A percentile compares a stretch with the other conserved stretches of the same genome.
phyloP scores from a whole-genome alignment of 2,113 vertebrate species.

The Dromaius novaehollandiae region DNA sequence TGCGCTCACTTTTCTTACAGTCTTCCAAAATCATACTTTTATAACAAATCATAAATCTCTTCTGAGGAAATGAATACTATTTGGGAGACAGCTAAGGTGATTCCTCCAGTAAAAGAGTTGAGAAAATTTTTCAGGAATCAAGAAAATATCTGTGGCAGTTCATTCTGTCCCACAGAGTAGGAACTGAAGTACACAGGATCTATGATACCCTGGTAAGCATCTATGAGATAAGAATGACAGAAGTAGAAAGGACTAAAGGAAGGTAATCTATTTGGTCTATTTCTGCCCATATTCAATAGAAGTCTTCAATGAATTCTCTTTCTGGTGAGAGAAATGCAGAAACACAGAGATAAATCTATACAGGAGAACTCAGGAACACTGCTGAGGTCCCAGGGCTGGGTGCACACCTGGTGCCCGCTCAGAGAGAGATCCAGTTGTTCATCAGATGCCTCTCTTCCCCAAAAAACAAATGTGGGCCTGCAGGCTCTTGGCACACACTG shows the following conservation, averaged over 20 bases:
- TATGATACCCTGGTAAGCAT: not conserved
- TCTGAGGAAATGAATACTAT: not conserved
- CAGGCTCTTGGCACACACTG: not conserved
- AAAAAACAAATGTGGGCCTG: not conserved
- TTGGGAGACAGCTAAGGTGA: not conserved
- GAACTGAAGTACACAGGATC: not conserved
- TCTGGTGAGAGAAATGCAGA: not conserved
- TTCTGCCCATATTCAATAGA: not conserved
- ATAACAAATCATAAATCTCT: slow-evolving; percentile 9
- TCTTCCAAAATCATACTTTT: slow-evolving; percentile 1
- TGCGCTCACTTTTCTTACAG: not conserved
- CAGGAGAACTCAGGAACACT: not conserved
- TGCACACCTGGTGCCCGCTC: not conserved
- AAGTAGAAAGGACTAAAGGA: not conserved
- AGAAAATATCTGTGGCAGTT: not conserved
- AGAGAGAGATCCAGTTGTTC: not conserved
- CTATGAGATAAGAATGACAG: not conserved
- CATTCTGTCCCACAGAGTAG: not conserved
- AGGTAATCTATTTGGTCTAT: not conserved
- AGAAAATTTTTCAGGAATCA: not conserved
- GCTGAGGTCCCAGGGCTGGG: not conserved
- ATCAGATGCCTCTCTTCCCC: not conserved
- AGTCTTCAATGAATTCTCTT: not conserved
- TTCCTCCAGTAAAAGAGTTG: not conserved
- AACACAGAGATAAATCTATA: not conserved